Percentiles rank a stretch among this genome's conserved stretches.
Evolutionary conservation across 2,113 vertebrate genomes (phyloP).

Genomic region (Nesogale talazaci): DNA sequence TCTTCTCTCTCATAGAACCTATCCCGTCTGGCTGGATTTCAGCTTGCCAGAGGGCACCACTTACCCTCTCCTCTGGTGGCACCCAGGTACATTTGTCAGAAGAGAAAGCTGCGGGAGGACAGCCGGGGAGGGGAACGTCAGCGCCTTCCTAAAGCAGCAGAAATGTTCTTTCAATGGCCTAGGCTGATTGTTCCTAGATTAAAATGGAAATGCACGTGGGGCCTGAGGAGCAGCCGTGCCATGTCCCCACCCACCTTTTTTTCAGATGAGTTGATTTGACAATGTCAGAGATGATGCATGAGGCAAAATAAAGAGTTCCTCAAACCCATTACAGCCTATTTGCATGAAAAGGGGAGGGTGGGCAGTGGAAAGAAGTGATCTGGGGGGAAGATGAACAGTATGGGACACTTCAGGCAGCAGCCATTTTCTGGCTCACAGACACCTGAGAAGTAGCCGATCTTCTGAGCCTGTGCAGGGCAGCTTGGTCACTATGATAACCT

Average conservation of each 20-base stretch:
- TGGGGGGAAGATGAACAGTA: constrained; percentile 28
- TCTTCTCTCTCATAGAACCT: constrained; percentile 48
- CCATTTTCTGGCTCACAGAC: constrained; percentile 37
- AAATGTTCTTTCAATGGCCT: constrained; percentile 43
- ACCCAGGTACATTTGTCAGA: constrained; percentile 48
- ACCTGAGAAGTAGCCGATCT: neutral
- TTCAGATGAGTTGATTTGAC: constrained; percentile 61
- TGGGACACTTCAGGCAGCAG: neutral
- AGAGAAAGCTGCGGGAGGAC: constrained; percentile 31
- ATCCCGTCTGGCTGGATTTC: constrained; percentile 29
- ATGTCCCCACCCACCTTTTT: constrained; percentile 11
- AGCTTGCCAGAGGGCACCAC: neutral
- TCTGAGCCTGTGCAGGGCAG: neutral
- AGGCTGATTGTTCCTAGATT: constrained; percentile 58
- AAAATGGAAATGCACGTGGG: constrained; percentile 56
- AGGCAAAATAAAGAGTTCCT: constrained; percentile 52
- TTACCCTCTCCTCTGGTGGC: constrained; percentile 50
- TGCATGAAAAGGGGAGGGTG: constrained; percentile 28
- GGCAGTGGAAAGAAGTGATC: neutral
- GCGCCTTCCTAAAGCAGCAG: constrained; percentile 29
- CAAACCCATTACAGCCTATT: constrained; percentile 50
- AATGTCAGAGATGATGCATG: constrained; percentile 53
- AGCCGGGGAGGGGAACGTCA: neutral
- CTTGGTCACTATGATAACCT: constrained; percentile 19
- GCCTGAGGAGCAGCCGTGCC: neutral